These are phyloP conservation scores for Actinemys pallida DNA, from an alignment of 2,113 vertebrate species.

Conservation along the genomic window DNA sequence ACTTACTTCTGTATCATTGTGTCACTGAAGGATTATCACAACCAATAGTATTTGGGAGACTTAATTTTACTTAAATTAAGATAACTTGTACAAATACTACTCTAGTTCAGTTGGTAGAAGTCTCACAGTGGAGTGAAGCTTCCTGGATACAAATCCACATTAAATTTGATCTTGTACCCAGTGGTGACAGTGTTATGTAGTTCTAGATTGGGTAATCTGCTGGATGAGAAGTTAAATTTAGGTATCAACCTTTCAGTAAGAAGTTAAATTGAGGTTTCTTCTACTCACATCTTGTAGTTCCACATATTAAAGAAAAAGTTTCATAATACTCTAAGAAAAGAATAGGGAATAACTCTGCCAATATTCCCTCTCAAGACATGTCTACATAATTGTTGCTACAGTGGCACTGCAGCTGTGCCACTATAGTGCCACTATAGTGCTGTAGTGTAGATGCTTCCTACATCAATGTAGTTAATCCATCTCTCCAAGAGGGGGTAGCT, in stretches of 20 bases:
- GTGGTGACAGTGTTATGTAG: neutral
- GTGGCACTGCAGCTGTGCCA: neutral
- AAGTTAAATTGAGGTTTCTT: neutral
- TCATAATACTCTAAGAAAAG: fast-evolving
- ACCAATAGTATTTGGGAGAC: neutral
- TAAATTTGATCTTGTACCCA: neutral
- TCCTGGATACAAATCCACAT: neutral
- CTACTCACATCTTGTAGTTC: neutral
- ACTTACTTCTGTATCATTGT: fast-evolving
- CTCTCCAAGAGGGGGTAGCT: neutral
- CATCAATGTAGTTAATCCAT: neutral
- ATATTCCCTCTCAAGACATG: neutral
- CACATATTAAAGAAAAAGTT: neutral
- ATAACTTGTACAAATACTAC: fast-evolving
- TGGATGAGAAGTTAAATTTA: neutral
- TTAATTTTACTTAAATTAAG: neutral
- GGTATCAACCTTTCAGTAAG: neutral
- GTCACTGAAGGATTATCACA: neutral
- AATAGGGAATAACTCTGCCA: conserved; percentile 20
- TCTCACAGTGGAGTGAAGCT: neutral
- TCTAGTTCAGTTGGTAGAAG: neutral
- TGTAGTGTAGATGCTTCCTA: neutral
- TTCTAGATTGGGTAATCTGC: neutral
- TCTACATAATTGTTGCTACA: neutral
- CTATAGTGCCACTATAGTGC: neutral